phyloP scores from a whole-genome alignment of 2,888 invertebrate species.

The Drosophila gaucha region DNA sequence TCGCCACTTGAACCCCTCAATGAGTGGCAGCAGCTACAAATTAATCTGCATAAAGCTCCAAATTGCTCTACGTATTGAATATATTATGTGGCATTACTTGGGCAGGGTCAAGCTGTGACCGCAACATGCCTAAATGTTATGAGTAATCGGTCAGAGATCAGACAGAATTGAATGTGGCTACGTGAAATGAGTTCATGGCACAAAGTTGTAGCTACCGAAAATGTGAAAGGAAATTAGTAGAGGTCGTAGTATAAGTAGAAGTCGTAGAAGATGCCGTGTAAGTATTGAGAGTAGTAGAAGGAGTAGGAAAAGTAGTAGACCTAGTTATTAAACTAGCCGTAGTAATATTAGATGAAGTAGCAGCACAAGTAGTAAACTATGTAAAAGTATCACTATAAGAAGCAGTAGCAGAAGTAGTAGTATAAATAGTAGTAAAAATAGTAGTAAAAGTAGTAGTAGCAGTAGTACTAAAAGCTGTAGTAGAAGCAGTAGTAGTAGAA shows the following conservation, averaged over 20 bases:
- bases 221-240: neutral
- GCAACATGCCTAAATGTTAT: conserved; percentile 10
- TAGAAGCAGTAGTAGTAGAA: neutral
- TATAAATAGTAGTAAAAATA: neutral
- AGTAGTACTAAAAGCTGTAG: neutral
- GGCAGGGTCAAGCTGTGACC: conserved; percentile 32
- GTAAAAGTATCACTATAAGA: neutral
- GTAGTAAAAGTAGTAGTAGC: neutral
- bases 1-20: conserved; percentile 68
- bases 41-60: conserved; percentile 59
- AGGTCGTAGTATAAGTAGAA: neutral
- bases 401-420: neutral
- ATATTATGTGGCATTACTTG: conserved; percentile 18
- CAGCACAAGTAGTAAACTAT: neutral
- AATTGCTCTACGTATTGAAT: conserved; percentile 26
- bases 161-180: conserved; percentile 5
- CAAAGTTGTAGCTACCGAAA: neutral
- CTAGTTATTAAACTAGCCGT: neutral
- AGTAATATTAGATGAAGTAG: neutral
- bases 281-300: neutral
- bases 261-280: neutral
- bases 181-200: conserved; percentile 17
- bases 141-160: conserved; percentile 41
- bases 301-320: neutral
- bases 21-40: conserved; percentile 34